Percentiles rank a stretch among this genome's conserved stretches.
Evolutionary conservation across 2,888 invertebrate genomes (phyloP).

Genomic region (Melangyna quadrimaculata): DNA sequence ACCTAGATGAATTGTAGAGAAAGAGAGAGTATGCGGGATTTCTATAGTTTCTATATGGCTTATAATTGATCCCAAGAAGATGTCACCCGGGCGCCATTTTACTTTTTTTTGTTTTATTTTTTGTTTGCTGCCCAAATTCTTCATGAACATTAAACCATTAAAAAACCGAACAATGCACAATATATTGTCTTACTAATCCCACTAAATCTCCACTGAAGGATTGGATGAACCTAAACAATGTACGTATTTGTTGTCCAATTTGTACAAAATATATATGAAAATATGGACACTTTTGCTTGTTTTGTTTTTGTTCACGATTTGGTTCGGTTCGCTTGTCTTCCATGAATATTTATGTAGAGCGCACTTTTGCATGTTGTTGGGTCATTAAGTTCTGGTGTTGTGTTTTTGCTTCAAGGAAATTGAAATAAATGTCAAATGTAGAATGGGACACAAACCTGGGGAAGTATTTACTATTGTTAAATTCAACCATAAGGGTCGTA

Average conservation of each 20-base stretch:
- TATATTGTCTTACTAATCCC: constrained; percentile 57
- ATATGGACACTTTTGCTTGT: neutral
- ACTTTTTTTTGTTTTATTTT: no score
- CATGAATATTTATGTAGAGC: constrained; percentile 70
- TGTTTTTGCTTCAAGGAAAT: constrained; percentile 74
- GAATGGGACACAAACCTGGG: constrained; percentile 72
- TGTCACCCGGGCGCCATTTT: neutral
- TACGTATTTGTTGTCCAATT: no score
- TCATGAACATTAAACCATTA: neutral
- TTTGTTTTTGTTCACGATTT: no score
- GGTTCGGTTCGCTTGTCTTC: constrained; percentile 1
- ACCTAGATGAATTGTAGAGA: neutral
- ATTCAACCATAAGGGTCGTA: constrained; percentile 46
- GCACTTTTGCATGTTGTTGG: constrained; percentile 77
- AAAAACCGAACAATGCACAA: constrained; percentile 12
- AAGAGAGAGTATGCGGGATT: constrained; percentile 6
- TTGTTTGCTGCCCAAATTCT: neutral
- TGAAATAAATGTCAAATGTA: constrained; percentile 76
- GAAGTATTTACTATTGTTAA: constrained; percentile 77
- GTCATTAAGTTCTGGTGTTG: constrained; percentile 77
- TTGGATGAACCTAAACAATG: constrained; percentile 31
- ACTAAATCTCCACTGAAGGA: constrained; percentile 54
- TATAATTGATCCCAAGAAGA: constrained; percentile 35
- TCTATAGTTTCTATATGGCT: constrained; percentile 51
- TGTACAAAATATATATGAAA: neutral